Base-by-base conservation (phyloP, 2,888 invertebrate genomes). In the Holacanthella duospinosa region DNA sequence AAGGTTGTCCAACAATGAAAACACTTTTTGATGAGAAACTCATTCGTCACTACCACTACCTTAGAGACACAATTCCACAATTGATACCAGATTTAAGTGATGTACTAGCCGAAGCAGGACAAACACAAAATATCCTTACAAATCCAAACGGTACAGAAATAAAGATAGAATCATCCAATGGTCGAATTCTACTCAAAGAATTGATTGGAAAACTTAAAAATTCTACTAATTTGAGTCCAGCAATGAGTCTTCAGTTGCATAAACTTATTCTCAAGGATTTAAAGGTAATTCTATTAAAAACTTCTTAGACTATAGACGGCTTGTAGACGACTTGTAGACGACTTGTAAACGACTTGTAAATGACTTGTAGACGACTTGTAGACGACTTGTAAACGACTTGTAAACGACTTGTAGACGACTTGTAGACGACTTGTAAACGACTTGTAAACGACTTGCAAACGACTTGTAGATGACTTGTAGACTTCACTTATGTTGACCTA, bases 21-120 rank as follows among this genome's bases (percentile, higher is more conserved):
- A 88, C 93, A 6, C 80, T 97, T 60, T 87, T 99, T 75, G 94
- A 95, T 63, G 89, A 93, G 68, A 92, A 94, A 76, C 93, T 93
- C 0, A 81, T 89, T 61, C 86, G 92, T 61, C 97, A 99, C 79
- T 97, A 96, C 80, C 86, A 87, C 0, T 96, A 95, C 77, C 80
- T 96, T 53, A 81, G 93, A 2, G 93, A 94, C 77, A 92, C 93
- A 16, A 88, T 94, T 85, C 93, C 94, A 1, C 85, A 88, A 74
- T 81, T 95, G 27, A 93, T 96, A 43, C 95, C 95, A 0, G 79
- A 81, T 64, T 76, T 87, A 55, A 81, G 59, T 27, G 59, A 59
- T 16, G 25, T 59, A 4, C 25, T 59, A 3, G 6, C 59, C 2
- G 59, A 59, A 27, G 6, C 58, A n/a, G 58, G 25, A 16, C 24